phyloP scores from a whole-genome alignment of 2,888 invertebrate species.

The Cerceris ruficornis region DNA sequence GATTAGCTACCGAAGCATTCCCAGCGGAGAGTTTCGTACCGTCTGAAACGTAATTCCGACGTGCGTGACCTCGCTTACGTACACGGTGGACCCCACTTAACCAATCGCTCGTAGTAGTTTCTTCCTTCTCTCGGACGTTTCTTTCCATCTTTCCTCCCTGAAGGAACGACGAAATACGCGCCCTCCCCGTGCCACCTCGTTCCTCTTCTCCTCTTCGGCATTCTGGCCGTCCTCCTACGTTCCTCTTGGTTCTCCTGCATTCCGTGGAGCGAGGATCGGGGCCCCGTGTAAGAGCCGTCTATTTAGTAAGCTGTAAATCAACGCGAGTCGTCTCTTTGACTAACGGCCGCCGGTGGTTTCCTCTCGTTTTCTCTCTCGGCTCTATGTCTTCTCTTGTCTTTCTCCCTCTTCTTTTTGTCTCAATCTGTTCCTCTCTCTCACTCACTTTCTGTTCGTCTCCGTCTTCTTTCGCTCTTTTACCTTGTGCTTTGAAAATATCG shows the following conservation, averaged over 20 bases:
- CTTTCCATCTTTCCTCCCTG: conserved; percentile 20
- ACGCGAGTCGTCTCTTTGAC: conserved; percentile 65
- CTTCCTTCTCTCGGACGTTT: conserved; percentile 13
- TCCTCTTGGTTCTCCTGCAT: conserved; percentile 41
- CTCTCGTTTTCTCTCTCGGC: neutral
- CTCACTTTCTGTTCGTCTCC: conserved; percentile 10
- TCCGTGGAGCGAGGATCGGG: conserved; percentile 43
- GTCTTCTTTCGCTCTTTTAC: conserved; percentile 7
- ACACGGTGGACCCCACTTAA: conserved; percentile 61
- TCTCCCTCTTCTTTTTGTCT: neutral
- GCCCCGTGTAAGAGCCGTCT: conserved; percentile 56
- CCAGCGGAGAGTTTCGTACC: conserved; percentile 43
- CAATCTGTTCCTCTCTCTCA: conserved; percentile 2
- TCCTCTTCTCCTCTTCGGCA: conserved; percentile 22
- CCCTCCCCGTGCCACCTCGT: conserved; percentile 24
- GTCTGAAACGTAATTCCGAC: conserved; percentile 61
- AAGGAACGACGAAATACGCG: neutral
- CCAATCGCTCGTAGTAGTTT: conserved; percentile 57
- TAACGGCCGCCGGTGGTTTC: conserved; percentile 56
- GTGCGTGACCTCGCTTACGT: conserved; percentile 64
- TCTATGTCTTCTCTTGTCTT: conserved; percentile 18
- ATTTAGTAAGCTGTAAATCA: conserved; percentile 73
- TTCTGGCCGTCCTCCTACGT: conserved; percentile 12
- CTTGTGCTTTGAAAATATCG: neutral
- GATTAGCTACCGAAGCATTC: conserved; percentile 39